Percentiles rank a stretch among this genome's conserved stretches.
Evolutionary conservation across 2,113 vertebrate genomes (phyloP).

Genomic region (Sturnus vulgaris): DNA sequence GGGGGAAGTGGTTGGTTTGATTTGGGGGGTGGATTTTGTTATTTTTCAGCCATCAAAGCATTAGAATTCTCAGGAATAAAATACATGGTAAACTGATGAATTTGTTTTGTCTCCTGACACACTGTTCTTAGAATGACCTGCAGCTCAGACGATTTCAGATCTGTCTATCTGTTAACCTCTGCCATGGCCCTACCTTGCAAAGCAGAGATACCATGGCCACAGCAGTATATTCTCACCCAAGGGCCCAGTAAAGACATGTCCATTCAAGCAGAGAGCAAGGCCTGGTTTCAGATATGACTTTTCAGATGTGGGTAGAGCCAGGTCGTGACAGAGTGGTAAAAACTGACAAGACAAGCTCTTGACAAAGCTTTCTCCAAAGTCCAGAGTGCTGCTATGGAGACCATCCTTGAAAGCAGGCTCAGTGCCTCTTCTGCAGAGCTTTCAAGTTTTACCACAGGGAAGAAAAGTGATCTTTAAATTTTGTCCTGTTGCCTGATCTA

Average conservation of each 20-base stretch:
- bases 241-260: background rate
- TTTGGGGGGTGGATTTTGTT: background rate
- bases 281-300: background rate
- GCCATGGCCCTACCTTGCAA: background rate
- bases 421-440: background rate
- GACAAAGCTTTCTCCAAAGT: background rate
- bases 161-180: background rate
- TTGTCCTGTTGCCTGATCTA: background rate
- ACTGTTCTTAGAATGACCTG: background rate
- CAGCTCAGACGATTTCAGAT: background rate
- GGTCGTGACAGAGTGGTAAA: background rate
- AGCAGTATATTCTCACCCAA: background rate
- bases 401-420: background rate
- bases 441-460: background rate
- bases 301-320: background rate
- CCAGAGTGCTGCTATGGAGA: background rate
- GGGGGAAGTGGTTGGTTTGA: background rate
- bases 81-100: background rate
- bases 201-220: background rate
- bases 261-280: background rate
- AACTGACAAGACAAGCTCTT: background rate
- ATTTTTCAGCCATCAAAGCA: background rate
- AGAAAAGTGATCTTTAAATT: background rate
- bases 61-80: background rate
- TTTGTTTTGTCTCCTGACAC: background rate